phyloP scores from a whole-genome alignment of 2,797 vertebrate species.

The Etheostoma perlongum region DNA sequence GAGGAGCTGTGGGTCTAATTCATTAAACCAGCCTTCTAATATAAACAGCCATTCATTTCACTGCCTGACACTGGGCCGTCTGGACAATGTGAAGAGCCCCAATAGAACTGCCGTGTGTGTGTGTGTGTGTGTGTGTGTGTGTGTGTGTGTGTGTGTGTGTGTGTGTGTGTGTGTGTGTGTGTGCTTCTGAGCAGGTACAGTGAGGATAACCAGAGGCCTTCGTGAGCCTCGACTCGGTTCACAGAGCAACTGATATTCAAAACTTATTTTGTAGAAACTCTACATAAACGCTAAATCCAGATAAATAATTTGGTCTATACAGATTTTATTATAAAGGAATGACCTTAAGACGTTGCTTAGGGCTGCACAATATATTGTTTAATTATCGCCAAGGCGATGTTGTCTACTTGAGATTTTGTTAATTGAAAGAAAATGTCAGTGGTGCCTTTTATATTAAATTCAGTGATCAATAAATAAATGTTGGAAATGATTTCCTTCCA shows the following conservation, averaged over 20 bases:
- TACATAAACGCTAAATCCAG: slow-evolving; percentile 46
- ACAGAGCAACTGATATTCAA: slow-evolving; percentile 59
- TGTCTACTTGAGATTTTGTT: no score
- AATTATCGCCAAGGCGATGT: no score
- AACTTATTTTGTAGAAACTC: slow-evolving; percentile 21
- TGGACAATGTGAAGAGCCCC: slow-evolving; percentile 95
- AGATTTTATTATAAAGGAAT: neutral
- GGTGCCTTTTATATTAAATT: no score
- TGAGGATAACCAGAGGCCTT: slow-evolving; percentile 79
- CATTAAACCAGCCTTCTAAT: slow-evolving; percentile 99
- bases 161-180: slow-evolving; percentile 69
- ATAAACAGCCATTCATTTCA: slow-evolving; percentile 99
- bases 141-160: slow-evolving; percentile 70
- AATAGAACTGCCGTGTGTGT: slow-evolving; percentile 79
- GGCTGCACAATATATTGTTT: no score
- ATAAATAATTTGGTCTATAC: slow-evolving; percentile 11
- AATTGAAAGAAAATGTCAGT: no score
- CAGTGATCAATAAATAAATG: no score
- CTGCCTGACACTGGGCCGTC: slow-evolving; percentile 92
- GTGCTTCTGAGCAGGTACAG: slow-evolving; percentile 66
- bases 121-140: slow-evolving; percentile 27
- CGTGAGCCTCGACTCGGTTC: slow-evolving; percentile 64
- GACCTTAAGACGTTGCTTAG: no score
- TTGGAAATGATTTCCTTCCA: no score
- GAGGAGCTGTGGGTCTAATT: slow-evolving; percentile 95